Evolutionary conservation across 2,888 invertebrate species (phyloP), one percentile per base, ranked within the genome.

Genomic region (Axea sp.): DNA sequence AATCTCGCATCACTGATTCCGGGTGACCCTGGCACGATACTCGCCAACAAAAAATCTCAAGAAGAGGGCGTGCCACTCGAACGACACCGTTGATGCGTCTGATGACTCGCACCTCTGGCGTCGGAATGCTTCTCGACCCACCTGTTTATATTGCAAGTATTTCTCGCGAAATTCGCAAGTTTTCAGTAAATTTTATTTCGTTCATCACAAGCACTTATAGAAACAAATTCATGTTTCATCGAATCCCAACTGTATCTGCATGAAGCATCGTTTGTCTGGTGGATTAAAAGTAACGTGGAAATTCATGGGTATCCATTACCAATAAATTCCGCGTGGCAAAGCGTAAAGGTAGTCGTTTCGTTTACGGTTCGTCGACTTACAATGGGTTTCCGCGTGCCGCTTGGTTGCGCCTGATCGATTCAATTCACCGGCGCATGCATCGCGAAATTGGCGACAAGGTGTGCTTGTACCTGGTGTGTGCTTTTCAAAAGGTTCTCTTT

Each of bases 311-410:
- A 82, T 83, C 80, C 82, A 83, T 84, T 81, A 76, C 80, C 80
- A 76, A 83, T 84, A 83, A 83, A 83, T 83, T 81, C 77, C 81
- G 64, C 79, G 76, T 76, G 73, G 72, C 76, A 74, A 79, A 83
- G 82, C 80, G 80, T 80, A 81, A 81, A 82, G 81, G 80, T 80
- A 83, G 76, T 79, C 79, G 80, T 81, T 82, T 78, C 78, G 81
- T 81, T 82, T 77, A 80, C 80, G 80, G 80, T 80, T 82, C 80
- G 77, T 57, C 78, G 76, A 73, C 68, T 79, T 73, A 77, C 81
- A 81, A 82, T 82, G 76, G 77, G 76, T 78, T 82, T 82, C 81
- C 82, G 80, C 77, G 78, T 78, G 75, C 76, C 73, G 78, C 76
- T 74, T 75, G 73, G 75, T 72, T 74, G 77, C 71, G 60, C 53